These are phyloP conservation scores for Megalops atlanticus DNA, from an alignment of 2,113 vertebrate genomes.

Conservation along the genomic window DNA sequence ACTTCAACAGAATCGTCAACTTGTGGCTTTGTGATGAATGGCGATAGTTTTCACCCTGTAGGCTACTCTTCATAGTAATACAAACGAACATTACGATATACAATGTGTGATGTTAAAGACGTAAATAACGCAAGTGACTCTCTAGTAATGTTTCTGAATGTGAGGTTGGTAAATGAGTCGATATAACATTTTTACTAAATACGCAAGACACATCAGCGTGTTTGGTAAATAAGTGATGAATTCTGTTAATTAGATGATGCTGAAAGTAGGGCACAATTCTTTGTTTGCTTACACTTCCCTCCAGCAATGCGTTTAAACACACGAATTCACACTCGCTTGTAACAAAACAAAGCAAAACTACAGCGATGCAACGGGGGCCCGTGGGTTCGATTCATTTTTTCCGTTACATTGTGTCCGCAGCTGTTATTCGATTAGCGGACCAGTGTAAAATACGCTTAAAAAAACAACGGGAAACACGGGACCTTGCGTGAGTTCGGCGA, in stretches of 20 bases:
- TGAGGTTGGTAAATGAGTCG: neutral
- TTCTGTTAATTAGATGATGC: neutral
- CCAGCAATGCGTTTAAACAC: neutral
- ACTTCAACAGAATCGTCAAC: neutral
- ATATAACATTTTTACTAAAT: neutral
- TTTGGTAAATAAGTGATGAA: conserved; percentile 10
- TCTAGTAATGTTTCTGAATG: too few relatives aligned
- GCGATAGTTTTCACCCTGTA: neutral
- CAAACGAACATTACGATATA: neutral
- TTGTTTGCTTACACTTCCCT: neutral
- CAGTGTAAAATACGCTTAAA: conserved; percentile 6
- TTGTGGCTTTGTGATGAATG: conserved; percentile 1
- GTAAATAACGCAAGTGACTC: too few relatives aligned
- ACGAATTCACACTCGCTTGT: neutral
- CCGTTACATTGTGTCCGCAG: neutral
- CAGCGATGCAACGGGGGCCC: neutral
- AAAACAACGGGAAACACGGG: neutral
- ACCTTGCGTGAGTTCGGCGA: neutral
- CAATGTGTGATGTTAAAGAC: neutral
- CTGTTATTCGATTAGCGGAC: neutral
- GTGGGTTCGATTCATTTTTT: neutral
- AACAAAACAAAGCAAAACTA: neutral
- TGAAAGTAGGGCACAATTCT: conserved; percentile 5
- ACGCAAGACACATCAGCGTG: neutral
- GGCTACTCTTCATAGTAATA: neutral